Evolutionary conservation across 2,113 vertebrate genomes (phyloP), one percentile per base, ranked within the genome.

Genomic region (Microtus pennsylvanicus): DNA sequence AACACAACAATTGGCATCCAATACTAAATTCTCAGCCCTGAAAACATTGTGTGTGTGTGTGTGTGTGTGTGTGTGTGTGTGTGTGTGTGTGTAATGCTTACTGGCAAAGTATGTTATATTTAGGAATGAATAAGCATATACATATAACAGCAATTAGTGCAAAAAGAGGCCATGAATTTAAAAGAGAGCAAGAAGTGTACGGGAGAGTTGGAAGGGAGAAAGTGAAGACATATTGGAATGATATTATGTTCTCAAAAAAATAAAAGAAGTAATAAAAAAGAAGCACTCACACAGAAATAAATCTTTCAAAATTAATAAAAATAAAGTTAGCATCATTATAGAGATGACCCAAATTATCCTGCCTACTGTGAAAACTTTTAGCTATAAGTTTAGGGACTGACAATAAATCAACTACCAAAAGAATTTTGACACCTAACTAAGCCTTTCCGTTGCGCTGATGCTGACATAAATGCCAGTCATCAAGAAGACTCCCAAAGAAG

Each of bases 401-500:
- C 5, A 96, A 92, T 42, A 75, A 13, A 74, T 26, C 91, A 83
- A 80, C 89, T 83, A 12, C 8, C 22, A 45, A 67, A 55, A 67
- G 83, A 55, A 35, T 92, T 93, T 88, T 81, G 45, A 85, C 74
- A 61, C 92, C 65, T 70, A 45, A 80, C 12, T 24, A 45, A 80
- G 47, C 42, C 7, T 75, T 96, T 95, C 52, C 74, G 2, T 93
- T 91, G 55, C 35, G 4, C 5, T 52, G 6, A 5, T 80, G 55
- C 77, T 86, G 24, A 81, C 72, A 47, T 47, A 67, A 61, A 38
- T 52, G 33, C 14, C 35, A 78, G 38, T 87, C 33, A n/a, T 67
- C 12, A 63, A 21, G 55, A 69, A 94, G 45, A 74, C 35, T 95
- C 52, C 50, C 47, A 86, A 75, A 90, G 70, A 93, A 91, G 47